Evolutionary conservation across 2,113 vertebrate genomes (phyloP), one percentile per base, ranked within the genome.

Genomic region (Tamias sibiricus): DNA sequence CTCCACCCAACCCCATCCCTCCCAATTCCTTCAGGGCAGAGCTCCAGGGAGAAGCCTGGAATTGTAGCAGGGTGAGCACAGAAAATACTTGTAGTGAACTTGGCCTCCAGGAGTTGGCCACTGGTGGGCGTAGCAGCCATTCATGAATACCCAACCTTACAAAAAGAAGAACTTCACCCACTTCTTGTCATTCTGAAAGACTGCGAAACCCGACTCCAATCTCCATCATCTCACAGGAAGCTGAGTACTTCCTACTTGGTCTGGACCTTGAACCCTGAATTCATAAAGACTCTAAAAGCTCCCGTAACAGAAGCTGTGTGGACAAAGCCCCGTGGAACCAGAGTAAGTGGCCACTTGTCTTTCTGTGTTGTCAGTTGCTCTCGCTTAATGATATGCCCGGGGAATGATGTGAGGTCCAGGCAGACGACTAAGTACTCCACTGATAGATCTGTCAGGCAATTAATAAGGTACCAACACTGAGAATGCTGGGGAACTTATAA

Each of bases 291-390:
- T 44, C 66, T 5, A 20, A 87, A 54, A 74, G 42, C 6, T 62
- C 30, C 52, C 44, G 84, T 71, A 74, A 74, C 77, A 69, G 72
- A 85, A 28, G 37, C 90, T 42, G 62, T 8, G 7, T 79, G 95
- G 77, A 92, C 90, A 64, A 64, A 88, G 7, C 7, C 49, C 69
- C 22, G 22, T 9, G 96, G 77, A 92, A 28, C 12, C 68, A 79
- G 59, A 54, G 97, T 98, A 97, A 97, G 97, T 95, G 35, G 10
- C 32, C 32, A 7, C 16, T 54, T 79, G 77, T 92, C 40, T 86
- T 88, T n/a, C n/a, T 91, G 57, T 83, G 77, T 69, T 64, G 12
- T 47, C 12, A 2, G 32, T 40, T 11, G 35, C 8, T 47, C 9
- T 57, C 37, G 35, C 44, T 66, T 22, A 66, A 79, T 72, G 42